phyloP scores from a whole-genome alignment of 2,797 vertebrate genomes.

The Gallinago nigripennis region DNA sequence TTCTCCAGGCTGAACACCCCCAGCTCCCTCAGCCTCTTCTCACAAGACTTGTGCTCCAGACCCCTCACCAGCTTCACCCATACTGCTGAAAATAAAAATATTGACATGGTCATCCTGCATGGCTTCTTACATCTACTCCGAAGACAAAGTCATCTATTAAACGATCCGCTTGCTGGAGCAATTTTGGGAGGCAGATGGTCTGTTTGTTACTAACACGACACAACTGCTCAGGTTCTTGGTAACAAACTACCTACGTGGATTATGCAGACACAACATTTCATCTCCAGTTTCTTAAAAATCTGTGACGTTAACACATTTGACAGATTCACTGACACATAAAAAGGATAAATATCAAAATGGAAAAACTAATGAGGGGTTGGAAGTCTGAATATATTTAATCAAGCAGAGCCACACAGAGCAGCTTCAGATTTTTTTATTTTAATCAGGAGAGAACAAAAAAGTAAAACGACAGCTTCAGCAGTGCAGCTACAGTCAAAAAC shows the following conservation, averaged over 20 bases:
- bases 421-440: not conserved
- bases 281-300: not conserved
- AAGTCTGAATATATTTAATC: not conserved
- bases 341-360: not conserved
- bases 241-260: not conserved
- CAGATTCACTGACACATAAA: not conserved
- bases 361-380: not conserved
- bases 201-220: not conserved
- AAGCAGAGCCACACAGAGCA: not conserved
- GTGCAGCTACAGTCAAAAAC: not conserved
- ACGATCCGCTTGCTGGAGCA: not conserved
- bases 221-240: not conserved
- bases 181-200: slow-evolving; percentile 7
- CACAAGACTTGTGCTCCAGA: too few relatives aligned
- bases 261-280: not conserved
- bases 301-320: not conserved
- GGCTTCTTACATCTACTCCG: not conserved
- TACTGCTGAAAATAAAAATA: not conserved
- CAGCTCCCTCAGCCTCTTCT: too few relatives aligned
- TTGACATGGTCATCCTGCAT: not conserved
- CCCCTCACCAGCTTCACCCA: too few relatives aligned
- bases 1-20: too few relatives aligned
- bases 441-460: not conserved
- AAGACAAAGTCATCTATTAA: not conserved
- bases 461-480: not conserved